Percentiles rank a stretch among this genome's conserved stretches.
phyloP scores from a whole-genome alignment of 2,888 invertebrate genomes.

The Trissoscelio sp. region DNA sequence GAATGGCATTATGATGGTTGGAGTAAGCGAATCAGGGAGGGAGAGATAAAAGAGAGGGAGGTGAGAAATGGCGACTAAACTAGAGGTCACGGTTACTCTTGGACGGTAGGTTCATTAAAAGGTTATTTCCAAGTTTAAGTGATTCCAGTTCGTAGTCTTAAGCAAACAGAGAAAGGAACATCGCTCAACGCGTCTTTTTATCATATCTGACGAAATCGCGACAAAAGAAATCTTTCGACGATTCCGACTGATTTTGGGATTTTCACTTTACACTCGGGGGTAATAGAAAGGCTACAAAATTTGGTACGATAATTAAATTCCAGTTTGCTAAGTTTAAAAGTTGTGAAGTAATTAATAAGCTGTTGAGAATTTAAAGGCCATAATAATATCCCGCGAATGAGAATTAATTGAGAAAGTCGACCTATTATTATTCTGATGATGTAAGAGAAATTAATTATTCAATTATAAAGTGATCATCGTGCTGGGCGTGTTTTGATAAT shows the following conservation, averaged over 20 bases:
- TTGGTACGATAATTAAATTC: constrained; percentile 50
- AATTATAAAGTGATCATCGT: constrained; percentile 65
- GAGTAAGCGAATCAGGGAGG: no score
- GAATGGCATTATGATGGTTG: no score
- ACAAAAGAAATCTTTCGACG: constrained; percentile 9
- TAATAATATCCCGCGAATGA: constrained; percentile 52
- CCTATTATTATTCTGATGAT: constrained; percentile 59
- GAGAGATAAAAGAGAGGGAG: constrained; percentile 45
- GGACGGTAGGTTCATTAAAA: constrained; percentile 80
- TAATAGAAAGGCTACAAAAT: no score
- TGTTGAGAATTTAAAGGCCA: constrained; percentile 43
- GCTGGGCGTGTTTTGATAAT: constrained; percentile 64
- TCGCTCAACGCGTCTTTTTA: constrained; percentile 2
- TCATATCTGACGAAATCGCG: constrained; percentile 8
- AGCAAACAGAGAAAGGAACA: constrained; percentile 32
- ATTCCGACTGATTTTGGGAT: background rate
- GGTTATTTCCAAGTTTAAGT: constrained; percentile 81
- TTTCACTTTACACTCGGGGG: background rate
- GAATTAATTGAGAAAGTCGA: constrained; percentile 58
- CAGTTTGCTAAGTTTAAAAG: constrained; percentile 44
- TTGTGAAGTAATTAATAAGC: constrained; percentile 47
- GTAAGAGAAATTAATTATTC: constrained; percentile 62
- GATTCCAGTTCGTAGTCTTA: constrained; percentile 73
- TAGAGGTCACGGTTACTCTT: constrained; percentile 62
- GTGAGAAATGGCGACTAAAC: constrained; percentile 57